Evolutionary conservation across 2,888 invertebrate species (phyloP).

Genomic region (Aphidoletes aphidimyza): DNA sequence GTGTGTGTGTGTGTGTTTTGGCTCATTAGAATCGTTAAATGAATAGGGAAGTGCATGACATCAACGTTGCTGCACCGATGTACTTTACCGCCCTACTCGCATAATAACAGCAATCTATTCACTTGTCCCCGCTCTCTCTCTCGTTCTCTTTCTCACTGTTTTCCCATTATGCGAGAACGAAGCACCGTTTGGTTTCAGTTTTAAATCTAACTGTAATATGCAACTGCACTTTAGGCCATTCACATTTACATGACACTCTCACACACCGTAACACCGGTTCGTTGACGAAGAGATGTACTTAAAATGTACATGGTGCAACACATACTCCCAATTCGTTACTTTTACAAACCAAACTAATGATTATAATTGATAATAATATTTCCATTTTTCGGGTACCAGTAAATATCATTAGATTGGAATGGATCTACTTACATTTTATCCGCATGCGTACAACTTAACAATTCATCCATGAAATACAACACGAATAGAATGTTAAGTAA

Average conservation of each 20-base stretch:
- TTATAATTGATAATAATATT: slow-evolving; percentile 47
- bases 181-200: too few relatives aligned
- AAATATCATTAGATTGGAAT: slow-evolving; percentile 6
- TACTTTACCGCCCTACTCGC: background rate
- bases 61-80: background rate
- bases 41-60: slow-evolving; percentile 18
- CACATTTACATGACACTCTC: background rate
- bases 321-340: slow-evolving; percentile 10
- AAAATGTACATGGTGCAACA: too few relatives aligned
- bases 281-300: background rate
- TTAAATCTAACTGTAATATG: background rate
- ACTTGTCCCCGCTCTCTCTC: background rate
- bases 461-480: too few relatives aligned
- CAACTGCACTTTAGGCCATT: background rate
- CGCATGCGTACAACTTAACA: too few relatives aligned
- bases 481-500: too few relatives aligned
- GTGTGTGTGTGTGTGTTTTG: too few relatives aligned
- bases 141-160: background rate
- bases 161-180: too few relatives aligned
- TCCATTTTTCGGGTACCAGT: slow-evolving; percentile 23
- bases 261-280: background rate
- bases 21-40: background rate
- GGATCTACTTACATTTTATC: background rate
- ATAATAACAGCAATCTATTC: slow-evolving; percentile 49
- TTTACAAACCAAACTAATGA: slow-evolving; percentile 21